Evolutionary conservation across 1,140 invertebrate genomes (phyloP), one percentile per base, ranked within the genome.

Genomic region (Pseudomyrmex cubaensis): DNA sequence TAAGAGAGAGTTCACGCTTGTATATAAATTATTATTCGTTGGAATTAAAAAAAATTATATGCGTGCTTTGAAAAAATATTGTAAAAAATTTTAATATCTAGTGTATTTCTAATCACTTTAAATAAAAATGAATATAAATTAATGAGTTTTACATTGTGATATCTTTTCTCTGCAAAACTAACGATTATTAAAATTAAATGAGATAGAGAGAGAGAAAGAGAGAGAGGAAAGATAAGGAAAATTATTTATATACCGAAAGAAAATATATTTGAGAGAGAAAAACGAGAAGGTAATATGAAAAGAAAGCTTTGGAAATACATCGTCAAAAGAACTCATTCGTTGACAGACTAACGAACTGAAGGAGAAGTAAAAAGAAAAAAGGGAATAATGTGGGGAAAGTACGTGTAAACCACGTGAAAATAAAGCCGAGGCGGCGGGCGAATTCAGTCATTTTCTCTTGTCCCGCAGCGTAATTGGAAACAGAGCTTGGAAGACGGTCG

Each of bases 391-490:
- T 52, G 63, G 50, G 50, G 15, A 59, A 48, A 35, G 15, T 63
- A 76, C 50, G 73, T 76, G 59, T 76, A 76, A 76, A 76, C 46
- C 64, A 17, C 35, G 64, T 22, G 66, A 69, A 78, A 78, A 57
- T 78, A 84, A 87, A 83, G 82, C 74, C 78, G 76, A 62, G 74
- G 4, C n/a, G 62, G 74, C n/a, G 62, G 74, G 85, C 69, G 70
- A 84, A 84, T 85, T 75, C 80, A 87, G 73, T 78, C 83, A 84
- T 84, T 85, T 59, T 86, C 83, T 54, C 63, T 89, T 80, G 89
- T 89, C 86, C 77, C 75, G 59, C 63, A 46, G 57, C 66, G 83
- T 90, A 91, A 91, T 91, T 91, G 90, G 90, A 91, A 91, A 88
- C 61, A 78, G 62, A 56, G 5, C 69, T 17, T 63, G 75, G 75